Evolutionary conservation across 2,797 vertebrate species (phyloP).

Genomic region (Phyllotis vaccarum): DNA sequence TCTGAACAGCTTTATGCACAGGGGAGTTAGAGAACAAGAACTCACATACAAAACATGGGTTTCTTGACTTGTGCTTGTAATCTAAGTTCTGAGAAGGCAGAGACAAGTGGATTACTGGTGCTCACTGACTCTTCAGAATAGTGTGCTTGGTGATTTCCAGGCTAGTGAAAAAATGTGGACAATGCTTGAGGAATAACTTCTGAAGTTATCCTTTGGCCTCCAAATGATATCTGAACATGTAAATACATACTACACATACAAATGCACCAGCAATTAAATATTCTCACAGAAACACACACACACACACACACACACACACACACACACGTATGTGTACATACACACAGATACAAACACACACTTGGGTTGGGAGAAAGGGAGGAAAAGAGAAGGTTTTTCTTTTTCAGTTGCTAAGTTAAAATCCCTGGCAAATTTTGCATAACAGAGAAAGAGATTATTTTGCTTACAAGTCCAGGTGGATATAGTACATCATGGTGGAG

Average conservation of each 20-base stretch:
- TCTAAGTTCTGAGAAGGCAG: not conserved
- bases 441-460: not conserved
- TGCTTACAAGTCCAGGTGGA: not conserved
- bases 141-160: not conserved
- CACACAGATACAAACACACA: no score
- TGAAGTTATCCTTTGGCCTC: not conserved
- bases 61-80: not conserved
- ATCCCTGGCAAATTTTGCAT: not conserved
- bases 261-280: not conserved
- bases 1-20: not conserved
- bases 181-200: not conserved
- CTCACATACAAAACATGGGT: not conserved
- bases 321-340: no score
- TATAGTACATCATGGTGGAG: not conserved
- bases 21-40: not conserved
- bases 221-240: not conserved
- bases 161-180: not conserved
- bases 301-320: not conserved
- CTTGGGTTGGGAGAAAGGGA: not conserved
- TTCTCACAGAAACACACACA: no score
- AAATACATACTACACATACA: not conserved
- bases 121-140: not conserved
- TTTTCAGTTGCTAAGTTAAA: not conserved
- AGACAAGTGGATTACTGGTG: not conserved
- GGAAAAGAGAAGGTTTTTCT: not conserved